phyloP scores from a whole-genome alignment of 2,797 vertebrate species.

The Tapirus indicus region DNA sequence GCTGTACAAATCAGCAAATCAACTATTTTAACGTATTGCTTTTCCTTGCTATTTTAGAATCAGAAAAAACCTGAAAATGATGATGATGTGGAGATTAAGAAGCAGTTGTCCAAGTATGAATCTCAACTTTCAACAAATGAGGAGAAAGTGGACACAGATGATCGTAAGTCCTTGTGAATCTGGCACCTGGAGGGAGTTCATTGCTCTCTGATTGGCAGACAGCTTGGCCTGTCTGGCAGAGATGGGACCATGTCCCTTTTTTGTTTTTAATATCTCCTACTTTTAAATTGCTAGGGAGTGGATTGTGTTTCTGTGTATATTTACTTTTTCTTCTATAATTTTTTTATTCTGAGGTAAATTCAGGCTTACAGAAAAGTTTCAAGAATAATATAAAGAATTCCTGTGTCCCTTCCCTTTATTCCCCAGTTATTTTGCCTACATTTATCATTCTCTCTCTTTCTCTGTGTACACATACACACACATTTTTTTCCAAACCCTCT shows the following conservation, averaged over 20 bases:
- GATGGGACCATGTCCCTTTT: neutral
- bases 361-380: neutral
- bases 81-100: conserved; percentile 93
- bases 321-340: neutral
- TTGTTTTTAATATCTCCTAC: neutral
- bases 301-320: conserved; percentile 28
- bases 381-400: conserved; percentile 9
- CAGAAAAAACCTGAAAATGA: conserved; percentile 94
- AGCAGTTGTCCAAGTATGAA: conserved; percentile 87
- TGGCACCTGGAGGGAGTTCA: neutral
- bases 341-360: conserved; percentile 35
- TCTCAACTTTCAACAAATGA: conserved; percentile 90
- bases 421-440: neutral
- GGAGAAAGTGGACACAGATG: conserved; percentile 90
- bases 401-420: neutral
- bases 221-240: neutral
- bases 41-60: conserved; percentile 86
- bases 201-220: neutral
- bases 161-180: conserved; percentile 90
- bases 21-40: conserved; percentile 56
- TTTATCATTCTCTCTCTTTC: neutral
- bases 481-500: conserved; percentile 11
- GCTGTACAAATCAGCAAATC: conserved; percentile 18
- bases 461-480: neutral
- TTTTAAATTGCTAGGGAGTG: neutral